A percentile compares a stretch with the other conserved stretches of the same genome.
Conservation (phyloP, 2,888 invertebrate species). For the Erebia ligea region DNA sequence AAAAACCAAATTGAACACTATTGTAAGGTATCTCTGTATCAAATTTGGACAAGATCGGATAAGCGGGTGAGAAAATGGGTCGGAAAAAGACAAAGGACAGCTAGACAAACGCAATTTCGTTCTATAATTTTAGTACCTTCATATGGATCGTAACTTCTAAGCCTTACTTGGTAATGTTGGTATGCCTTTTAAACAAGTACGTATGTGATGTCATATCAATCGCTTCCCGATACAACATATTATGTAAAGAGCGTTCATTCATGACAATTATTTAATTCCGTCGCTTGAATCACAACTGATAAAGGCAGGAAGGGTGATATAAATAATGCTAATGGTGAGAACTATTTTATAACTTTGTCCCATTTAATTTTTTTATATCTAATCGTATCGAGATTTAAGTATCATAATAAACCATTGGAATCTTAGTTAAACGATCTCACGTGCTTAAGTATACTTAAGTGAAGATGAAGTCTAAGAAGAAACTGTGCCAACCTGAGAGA, state of each 20-base stretch:
- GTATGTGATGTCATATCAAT: not conserved
- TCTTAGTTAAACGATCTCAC: no score
- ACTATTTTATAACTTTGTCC: constrained; percentile 4
- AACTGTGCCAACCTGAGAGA: no score
- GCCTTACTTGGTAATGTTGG: not conserved
- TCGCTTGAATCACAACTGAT: constrained; percentile 27
- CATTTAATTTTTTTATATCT: constrained; percentile 1
- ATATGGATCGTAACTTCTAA: not conserved
- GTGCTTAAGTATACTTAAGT: no score
- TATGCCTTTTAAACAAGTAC: not conserved
- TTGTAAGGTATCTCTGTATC: no score
- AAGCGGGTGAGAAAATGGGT: no score
- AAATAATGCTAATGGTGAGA: constrained; percentile 12
- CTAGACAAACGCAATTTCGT: no score
- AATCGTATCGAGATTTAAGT: not conserved
- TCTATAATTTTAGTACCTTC: not conserved
- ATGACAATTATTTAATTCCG: constrained; percentile 22
- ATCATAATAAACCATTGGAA: no score
- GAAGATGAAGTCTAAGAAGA: no score
- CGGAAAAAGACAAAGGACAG: no score
- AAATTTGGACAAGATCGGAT: no score
- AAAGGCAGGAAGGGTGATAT: constrained; percentile 27
- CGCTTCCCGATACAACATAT: constrained; percentile 16
- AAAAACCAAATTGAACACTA: no score
- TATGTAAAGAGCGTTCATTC: constrained; percentile 23